Percentiles rank a stretch among this genome's conserved stretches.
phyloP scores from a whole-genome alignment of 2,888 invertebrate species.

The Drosophila prolongata region DNA sequence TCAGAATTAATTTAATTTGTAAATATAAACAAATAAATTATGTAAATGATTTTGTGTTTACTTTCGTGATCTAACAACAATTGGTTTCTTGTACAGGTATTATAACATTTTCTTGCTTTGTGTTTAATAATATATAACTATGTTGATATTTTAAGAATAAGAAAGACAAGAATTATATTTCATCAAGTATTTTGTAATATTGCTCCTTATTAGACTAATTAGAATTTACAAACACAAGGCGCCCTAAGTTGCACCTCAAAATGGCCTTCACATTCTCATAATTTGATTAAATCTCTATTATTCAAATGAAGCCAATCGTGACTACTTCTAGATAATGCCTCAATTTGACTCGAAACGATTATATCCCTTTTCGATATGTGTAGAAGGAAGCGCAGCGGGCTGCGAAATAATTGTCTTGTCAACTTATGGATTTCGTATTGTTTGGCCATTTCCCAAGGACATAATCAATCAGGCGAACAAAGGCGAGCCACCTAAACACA shows the following conservation, averaged over 20 bases:
- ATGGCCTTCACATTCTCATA: not conserved
- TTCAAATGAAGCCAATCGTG: constrained; percentile 5
- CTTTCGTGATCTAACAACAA: too few species aligned
- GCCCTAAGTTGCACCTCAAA: not conserved
- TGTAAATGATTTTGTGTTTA: too few species aligned
- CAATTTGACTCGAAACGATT: constrained; percentile 20
- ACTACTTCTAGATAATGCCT: constrained; percentile 12
- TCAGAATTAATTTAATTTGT: too few species aligned
- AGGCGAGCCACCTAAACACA: constrained; percentile 24
- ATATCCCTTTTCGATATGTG: not conserved
- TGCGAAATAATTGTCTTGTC: constrained; percentile 44
- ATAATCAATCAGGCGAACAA: constrained; percentile 34
- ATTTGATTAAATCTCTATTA: constrained; percentile 1
- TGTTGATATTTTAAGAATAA: too few species aligned
- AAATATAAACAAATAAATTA: too few species aligned
- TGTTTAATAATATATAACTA: too few species aligned
- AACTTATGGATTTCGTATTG: constrained; percentile 43
- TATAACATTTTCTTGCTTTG: too few species aligned
- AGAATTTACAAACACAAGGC: not conserved
- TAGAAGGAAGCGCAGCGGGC: constrained; percentile 12
- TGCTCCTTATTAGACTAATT: too few species aligned
- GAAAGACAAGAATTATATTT: too few species aligned
- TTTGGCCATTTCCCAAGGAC: constrained; percentile 43
- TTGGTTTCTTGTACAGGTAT: too few species aligned
- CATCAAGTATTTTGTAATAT: too few species aligned